phyloP scores from a whole-genome alignment of 2,888 invertebrate species.

The Tuta absoluta region DNA sequence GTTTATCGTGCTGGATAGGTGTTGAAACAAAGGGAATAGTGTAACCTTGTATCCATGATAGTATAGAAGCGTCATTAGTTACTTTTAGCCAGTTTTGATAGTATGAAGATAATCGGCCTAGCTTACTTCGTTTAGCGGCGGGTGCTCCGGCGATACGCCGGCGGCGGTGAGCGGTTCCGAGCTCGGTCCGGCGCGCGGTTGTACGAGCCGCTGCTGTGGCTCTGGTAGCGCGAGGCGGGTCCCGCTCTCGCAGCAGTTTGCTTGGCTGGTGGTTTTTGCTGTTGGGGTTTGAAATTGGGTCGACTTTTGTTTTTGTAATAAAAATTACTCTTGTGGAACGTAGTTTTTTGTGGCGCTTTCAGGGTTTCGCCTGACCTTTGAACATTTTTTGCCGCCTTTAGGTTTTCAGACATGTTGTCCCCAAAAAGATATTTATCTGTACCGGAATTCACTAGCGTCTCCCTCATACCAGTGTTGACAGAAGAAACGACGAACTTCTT shows the following conservation, averaged over 20 bases:
- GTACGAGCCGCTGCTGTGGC: constrained; percentile 20
- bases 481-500: constrained; percentile 26
- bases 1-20: background rate
- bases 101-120: constrained; percentile 25
- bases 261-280: background rate
- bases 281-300: background rate
- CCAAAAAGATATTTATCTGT: constrained; percentile 15
- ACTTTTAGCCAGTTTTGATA: constrained; percentile 26
- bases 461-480: constrained; percentile 19
- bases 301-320: background rate
- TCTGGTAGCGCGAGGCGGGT: constrained; percentile 10
- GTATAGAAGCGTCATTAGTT: constrained; percentile 27
- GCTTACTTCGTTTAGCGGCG: constrained; percentile 17
- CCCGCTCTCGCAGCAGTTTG: background rate
- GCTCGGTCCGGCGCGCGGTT: background rate
- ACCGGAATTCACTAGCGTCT: background rate
- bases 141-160: constrained; percentile 18
- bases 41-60: constrained; percentile 31
- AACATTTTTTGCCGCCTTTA: constrained; percentile 18
- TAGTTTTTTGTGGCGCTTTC: constrained; percentile 15
- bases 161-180: constrained; percentile 17
- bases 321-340: constrained; percentile 10
- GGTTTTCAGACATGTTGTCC: constrained; percentile 19
- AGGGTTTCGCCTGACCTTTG: constrained; percentile 24
- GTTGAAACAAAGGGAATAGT: constrained; percentile 27